These are phyloP conservation scores for Ennomos erosarius DNA, from an alignment of 2,888 invertebrate species.

Conservation along the genomic window DNA sequence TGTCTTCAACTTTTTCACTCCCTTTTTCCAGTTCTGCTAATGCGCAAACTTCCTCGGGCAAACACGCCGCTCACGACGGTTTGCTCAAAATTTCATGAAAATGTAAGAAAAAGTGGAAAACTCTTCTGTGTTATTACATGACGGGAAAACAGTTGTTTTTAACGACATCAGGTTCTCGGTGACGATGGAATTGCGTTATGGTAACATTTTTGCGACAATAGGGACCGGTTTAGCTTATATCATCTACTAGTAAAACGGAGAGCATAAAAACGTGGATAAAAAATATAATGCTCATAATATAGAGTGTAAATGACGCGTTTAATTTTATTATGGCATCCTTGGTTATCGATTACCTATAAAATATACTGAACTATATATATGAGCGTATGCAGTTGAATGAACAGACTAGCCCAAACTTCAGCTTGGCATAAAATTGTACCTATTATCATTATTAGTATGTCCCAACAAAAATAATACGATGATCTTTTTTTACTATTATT, in stretches of 20 bases:
- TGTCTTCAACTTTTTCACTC: constrained; percentile 69
- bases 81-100: constrained; percentile 60
- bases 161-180: constrained; percentile 28
- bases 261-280: constrained; percentile 1
- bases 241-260: background rate
- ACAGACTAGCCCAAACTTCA: too few species aligned
- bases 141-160: constrained; percentile 38
- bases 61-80: constrained; percentile 53
- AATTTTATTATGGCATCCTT: too few species aligned
- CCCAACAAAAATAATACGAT: too few species aligned
- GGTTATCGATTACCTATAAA: too few species aligned
- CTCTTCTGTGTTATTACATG: constrained; percentile 37
- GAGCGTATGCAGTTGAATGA: too few species aligned
- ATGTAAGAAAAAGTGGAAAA: constrained; percentile 48
- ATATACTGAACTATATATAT: too few species aligned
- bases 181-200: constrained; percentile 15
- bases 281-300: background rate
- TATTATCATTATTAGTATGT: too few species aligned
- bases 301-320: background rate
- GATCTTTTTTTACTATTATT: too few species aligned
- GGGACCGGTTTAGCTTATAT: constrained; percentile 2
- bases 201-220: constrained; percentile 11
- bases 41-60: constrained; percentile 64
- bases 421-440: too few species aligned
- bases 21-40: constrained; percentile 70